Base-by-base conservation (phyloP, 2,888 invertebrate genomes). In the Aspidiotus rigidus region DNA sequence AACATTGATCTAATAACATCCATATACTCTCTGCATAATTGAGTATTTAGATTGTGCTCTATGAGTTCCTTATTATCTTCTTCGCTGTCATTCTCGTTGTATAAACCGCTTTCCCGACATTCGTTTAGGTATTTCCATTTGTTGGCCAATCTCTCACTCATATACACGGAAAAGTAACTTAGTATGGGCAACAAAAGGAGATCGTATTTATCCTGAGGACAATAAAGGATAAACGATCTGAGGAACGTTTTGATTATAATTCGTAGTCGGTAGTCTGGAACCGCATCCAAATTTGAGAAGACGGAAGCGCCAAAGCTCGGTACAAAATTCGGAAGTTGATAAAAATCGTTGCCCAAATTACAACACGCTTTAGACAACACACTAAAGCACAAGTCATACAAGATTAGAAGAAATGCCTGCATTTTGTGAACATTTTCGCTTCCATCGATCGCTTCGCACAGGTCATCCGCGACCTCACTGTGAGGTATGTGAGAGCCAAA, bases 191-290 rank as follows among this genome's bases (percentile, higher is more conserved):
- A 79, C 56, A 93, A 81, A 49, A 91, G 90, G 72, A 82, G 80
- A 69, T 83, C 84, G 76, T 89, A 88, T 78, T 86, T 89, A 70
- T 88, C 86, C 55, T 88, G 86, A 67, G 93, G 93, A 77, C 94
- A 95, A 73, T 87, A 87, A 77, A 86, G 86, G 73, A 94, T 84
- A 75, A 92, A 90, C 17, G 92, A 89, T 76, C 90, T 91, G 74
- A 94, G 81, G 77, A 93, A 93, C 53, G 87, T 86, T 61, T 93
- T 83, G 73, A 93, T 86, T 61, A 94, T 84, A 5, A 88, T 87
- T 69, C 92, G 83, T 75, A 94, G 80, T 79, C 92, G 85, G 79
- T 90, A 88, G 79, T 94, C 93, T 54, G 94, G 93, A 76, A 94
- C 84, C 72, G 81, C 81, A 79, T 85, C 84, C 75, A 89, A 81